Conservation (phyloP, 2,113 vertebrate genomes). For the Crotalus tigris region DNA sequence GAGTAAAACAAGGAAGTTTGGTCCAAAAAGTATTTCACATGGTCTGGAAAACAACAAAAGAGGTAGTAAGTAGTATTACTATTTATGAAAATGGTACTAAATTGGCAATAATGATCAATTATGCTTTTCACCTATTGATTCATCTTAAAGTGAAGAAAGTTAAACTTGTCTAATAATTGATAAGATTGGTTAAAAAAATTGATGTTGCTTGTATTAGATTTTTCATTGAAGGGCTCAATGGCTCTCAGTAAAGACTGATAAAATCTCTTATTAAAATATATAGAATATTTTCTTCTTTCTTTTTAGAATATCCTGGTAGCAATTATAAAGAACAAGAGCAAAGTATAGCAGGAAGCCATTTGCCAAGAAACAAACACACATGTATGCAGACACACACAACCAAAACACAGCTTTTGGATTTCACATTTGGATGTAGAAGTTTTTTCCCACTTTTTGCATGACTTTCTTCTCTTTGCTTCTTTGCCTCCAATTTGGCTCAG, state of each 20-base stretch:
- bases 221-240: not conserved
- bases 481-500: not conserved
- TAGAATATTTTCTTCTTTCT: not conserved
- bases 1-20: not conserved
- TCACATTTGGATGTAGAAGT: constrained; percentile 5
- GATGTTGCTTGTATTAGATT: not conserved
- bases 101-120: not conserved
- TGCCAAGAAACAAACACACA: not conserved
- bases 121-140: not conserved
- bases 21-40: not conserved
- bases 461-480: not conserved
- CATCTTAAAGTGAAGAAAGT: not conserved
- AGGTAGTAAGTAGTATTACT: not conserved
- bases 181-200: not conserved
- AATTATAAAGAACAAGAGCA: not conserved
- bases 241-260: not conserved
- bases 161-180: not conserved
- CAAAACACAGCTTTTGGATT: not conserved
- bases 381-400: not conserved
- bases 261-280: not conserved
- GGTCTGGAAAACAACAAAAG: not conserved
- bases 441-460: not conserved
- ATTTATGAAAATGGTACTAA: not conserved
- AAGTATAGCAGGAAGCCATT: not conserved
- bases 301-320: not conserved